Base-by-base conservation (phyloP, 2,888 invertebrate species). In the Eilema griseolum region DNA sequence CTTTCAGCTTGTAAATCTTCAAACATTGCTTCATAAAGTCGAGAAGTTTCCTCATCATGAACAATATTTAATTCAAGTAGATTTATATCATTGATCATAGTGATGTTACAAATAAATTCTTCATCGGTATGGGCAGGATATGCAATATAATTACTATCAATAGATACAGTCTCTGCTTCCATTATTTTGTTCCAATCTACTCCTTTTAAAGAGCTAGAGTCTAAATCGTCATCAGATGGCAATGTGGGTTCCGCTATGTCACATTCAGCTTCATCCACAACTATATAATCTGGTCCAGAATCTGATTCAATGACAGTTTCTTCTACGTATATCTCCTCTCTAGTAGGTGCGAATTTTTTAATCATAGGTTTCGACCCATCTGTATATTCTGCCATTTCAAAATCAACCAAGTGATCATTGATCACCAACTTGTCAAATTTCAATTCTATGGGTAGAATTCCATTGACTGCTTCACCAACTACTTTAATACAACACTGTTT, bases 401-500 rank as follows among this genome's bases (percentile, higher is more conserved):
- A 92, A 26, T 95, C 93, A 2, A 95, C 93, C 41, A 96, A 83
- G 74, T 94, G 91, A 73, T 96, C 93, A 74, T 95, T 95, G 12
- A 96, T 90, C 83, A 90, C 92, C 3, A 93, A 80, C 66, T 91
- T 91, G 63, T 92, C 87, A 66, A 89, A 91, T 77, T 91, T 93
- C 23, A 95, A 78, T 46, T 92, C 91, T 12, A 95, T 86, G 3
- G 92, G 91, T 28, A 85, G 71, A 10, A 92, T 70, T 31, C 86
- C 94, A n/a, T 86, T 86, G 20, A 90, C 79, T 24, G 88, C 81
- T 37, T 90, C 84, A 0, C 94, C 92, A 8, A 89, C 83, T 4
- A 96, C 84, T 56, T 93, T 93, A 0, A 97, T 88, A 12, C 88
- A 88, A 80, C 96, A 96, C 12, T 94, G 78, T 75, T 96, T 96